Percentiles rank a stretch among this genome's conserved stretches.
Evolutionary conservation across 2,797 vertebrate genomes (phyloP).

Genomic region (Carcharodon carcharias): DNA sequence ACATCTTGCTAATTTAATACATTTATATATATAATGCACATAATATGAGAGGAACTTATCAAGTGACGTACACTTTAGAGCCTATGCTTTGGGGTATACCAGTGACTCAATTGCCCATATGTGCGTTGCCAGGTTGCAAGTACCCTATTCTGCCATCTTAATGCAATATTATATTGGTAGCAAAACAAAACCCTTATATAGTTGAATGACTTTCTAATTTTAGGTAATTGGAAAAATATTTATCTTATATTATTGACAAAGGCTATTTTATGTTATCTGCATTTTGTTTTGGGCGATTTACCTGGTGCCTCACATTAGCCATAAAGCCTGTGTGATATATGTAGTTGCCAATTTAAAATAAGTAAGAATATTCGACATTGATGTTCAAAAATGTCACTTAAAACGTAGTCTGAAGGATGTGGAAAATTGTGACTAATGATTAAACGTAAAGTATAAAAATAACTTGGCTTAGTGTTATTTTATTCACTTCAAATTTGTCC

Average conservation of each 20-base stretch:
- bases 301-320: neutral
- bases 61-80: neutral
- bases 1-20: neutral
- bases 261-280: neutral
- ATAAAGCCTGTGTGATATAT: neutral
- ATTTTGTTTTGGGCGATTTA: neutral
- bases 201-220: neutral
- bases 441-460: neutral
- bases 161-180: neutral
- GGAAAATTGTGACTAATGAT: neutral
- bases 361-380: too few relatives aligned
- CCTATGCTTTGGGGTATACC: neutral
- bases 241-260: neutral
- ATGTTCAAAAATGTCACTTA: neutral
- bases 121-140: neutral
- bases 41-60: neutral
- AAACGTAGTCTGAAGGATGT: neutral
- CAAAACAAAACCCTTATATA: neutral
- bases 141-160: neutral
- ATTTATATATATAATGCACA: neutral
- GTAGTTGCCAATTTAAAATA: neutral
- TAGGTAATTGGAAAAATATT: neutral
- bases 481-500: neutral
- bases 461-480: neutral
- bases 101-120: neutral